A percentile compares a stretch with the other conserved stretches of the same genome.
Conservation (phyloP, 64 coral and sea anemone genomes). For the Actinia equina region DNA sequence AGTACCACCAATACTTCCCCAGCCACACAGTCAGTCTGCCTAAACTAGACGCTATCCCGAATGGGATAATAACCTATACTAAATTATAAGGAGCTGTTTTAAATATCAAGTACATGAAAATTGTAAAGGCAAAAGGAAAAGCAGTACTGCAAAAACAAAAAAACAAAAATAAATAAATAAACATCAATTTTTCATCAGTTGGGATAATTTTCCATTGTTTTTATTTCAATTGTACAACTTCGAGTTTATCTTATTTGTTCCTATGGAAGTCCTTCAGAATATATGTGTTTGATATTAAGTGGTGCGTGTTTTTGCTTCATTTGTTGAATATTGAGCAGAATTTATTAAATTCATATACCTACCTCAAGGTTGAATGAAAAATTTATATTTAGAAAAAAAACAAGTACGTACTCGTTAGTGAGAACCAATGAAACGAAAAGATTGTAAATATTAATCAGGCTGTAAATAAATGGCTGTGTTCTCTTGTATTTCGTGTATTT, state of each 20-base stretch:
- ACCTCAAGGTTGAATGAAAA: not conserved
- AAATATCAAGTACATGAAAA: not conserved
- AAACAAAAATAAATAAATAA: not conserved
- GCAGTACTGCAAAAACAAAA: not conserved
- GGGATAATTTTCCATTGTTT: not conserved
- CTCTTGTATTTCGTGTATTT: not conserved
- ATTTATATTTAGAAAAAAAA: not conserved
- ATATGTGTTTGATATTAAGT: not conserved
- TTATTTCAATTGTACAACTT: not conserved
- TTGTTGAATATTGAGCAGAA: not conserved
- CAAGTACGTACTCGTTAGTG: not conserved
- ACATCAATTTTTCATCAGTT: no score
- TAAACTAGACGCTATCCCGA: not conserved
- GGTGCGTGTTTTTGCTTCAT: not conserved
- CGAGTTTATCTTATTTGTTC: not conserved
- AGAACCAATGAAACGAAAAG: not conserved
- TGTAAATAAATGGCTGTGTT: not conserved
- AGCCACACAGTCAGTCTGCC: conserved; percentile 28
- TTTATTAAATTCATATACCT: not conserved
- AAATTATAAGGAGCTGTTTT: not conserved
- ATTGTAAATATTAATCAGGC: not conserved
- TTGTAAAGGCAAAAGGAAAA: not conserved
- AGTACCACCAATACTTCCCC: conserved; percentile 72
- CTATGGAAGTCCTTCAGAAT: not conserved
- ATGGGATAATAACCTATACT: not conserved